Evolutionary conservation across 2,113 vertebrate species (phyloP).

Genomic region (Delphinus delphis): DNA sequence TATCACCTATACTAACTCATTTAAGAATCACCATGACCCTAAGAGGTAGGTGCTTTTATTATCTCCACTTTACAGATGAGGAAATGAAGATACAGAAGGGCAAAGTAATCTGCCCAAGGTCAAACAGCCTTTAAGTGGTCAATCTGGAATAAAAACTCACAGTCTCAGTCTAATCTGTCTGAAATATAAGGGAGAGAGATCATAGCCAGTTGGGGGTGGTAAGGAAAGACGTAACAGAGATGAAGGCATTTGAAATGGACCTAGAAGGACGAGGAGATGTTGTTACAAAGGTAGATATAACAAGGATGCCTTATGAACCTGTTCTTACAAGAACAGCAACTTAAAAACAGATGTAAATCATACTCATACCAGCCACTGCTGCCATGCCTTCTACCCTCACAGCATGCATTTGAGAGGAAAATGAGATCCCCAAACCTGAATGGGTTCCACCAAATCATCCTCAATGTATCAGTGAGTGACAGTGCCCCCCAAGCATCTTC

Average conservation of each 20-base stretch:
- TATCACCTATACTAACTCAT: not conserved
- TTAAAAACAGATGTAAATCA: not conserved
- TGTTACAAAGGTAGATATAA: not conserved
- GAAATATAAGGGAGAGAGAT: not conserved
- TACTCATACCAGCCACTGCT: not conserved
- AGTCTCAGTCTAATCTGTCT: not conserved
- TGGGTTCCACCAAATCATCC: not conserved
- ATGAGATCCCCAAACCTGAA: not conserved
- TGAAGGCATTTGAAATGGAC: not conserved
- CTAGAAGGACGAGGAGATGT: not conserved
- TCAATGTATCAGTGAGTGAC: not conserved
- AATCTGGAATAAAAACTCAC: not conserved
- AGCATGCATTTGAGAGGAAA: not conserved
- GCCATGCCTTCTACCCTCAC: not conserved
- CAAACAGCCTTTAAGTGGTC: not conserved
- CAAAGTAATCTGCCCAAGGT: not conserved
- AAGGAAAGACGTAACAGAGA: not conserved
- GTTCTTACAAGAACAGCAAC: not conserved
- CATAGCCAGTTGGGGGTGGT: not conserved
- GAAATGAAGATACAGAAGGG: not conserved
- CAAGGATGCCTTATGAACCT: not conserved
- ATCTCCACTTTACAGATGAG: not conserved
- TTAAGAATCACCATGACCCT: not conserved
- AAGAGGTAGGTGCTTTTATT: not conserved
- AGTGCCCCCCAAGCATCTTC: not conserved